Evolutionary conservation across 2,888 invertebrate genomes (phyloP).

Genomic region (Odontocolon sp.): DNA sequence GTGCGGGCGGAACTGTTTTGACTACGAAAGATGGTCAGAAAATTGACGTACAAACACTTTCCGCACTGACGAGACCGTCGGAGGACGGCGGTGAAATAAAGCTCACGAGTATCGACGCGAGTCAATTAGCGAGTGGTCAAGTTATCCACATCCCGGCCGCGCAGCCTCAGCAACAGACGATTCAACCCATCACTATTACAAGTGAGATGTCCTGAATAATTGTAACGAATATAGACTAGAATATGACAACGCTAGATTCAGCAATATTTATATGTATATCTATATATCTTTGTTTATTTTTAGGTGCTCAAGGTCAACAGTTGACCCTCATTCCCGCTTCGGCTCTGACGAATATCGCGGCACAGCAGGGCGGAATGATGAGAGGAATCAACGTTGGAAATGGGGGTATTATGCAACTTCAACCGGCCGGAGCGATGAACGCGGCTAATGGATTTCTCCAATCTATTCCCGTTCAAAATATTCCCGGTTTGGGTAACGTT

Average conservation of each 20-base stretch:
- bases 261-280: too few species aligned
- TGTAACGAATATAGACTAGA: background rate
- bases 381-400: constrained; percentile 75
- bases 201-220: constrained; percentile 63
- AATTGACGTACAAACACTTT: constrained; percentile 77
- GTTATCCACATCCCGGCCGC: constrained; percentile 78
- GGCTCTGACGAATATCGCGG: constrained; percentile 81
- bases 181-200: constrained; percentile 87
- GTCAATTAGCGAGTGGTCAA: constrained; percentile 77
- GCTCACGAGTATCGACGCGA: constrained; percentile 78
- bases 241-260: background rate
- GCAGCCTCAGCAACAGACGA: constrained; percentile 65
- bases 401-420: constrained; percentile 81
- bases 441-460: constrained; percentile 82
- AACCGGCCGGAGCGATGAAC: constrained; percentile 81
- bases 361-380: constrained; percentile 77
- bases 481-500: constrained; percentile 90
- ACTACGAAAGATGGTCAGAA: constrained; percentile 79
- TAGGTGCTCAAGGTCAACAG: constrained; percentile 89
- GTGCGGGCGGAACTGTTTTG: constrained; percentile 69
- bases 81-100: constrained; percentile 74
- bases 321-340: constrained; percentile 92
- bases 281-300: background rate
- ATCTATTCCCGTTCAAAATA: constrained; percentile 88
- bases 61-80: constrained; percentile 73